Percentiles rank a stretch among this genome's conserved stretches.
Conservation (phyloP, 2,888 invertebrate genomes). For the Dendrolimus houi region DNA sequence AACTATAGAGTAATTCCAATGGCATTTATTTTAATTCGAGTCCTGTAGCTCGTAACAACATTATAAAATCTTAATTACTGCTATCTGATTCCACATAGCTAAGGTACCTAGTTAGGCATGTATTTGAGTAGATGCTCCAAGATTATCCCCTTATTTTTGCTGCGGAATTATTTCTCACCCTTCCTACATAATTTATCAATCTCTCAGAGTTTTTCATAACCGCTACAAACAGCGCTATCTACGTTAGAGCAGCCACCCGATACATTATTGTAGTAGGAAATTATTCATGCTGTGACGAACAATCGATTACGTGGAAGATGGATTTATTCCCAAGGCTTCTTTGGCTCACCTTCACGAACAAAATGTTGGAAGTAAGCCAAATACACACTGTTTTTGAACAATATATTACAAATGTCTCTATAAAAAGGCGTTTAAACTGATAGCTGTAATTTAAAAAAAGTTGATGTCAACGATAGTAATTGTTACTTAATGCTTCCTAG, state of each 20-base stretch:
- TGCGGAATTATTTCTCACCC: background rate
- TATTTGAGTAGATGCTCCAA: background rate
- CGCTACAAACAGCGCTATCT: background rate
- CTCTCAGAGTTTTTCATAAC: background rate
- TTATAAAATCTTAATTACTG: background rate
- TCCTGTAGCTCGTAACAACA: too few relatives aligned
- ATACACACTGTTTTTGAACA: too few relatives aligned
- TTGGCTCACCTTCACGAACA: background rate
- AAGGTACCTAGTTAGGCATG: background rate
- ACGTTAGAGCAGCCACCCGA: background rate
- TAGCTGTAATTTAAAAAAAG: too few relatives aligned
- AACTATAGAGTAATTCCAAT: too few relatives aligned
- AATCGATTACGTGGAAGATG: conserved; percentile 49
- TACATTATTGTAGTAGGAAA: conserved; percentile 13
- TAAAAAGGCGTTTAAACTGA: too few relatives aligned
- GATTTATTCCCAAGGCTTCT: conserved; percentile 26
- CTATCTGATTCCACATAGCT: background rate
- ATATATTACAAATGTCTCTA: too few relatives aligned
- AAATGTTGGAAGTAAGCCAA: background rate
- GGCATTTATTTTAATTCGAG: too few relatives aligned
- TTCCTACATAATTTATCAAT: background rate
- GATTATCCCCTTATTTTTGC: too few relatives aligned
- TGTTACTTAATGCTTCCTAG: too few relatives aligned
- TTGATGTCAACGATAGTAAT: too few relatives aligned
- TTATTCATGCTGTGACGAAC: conserved; percentile 36